These are phyloP conservation scores for Excalfactoria chinensis DNA, from an alignment of 2,113 vertebrate species.

Conservation along the genomic window DNA sequence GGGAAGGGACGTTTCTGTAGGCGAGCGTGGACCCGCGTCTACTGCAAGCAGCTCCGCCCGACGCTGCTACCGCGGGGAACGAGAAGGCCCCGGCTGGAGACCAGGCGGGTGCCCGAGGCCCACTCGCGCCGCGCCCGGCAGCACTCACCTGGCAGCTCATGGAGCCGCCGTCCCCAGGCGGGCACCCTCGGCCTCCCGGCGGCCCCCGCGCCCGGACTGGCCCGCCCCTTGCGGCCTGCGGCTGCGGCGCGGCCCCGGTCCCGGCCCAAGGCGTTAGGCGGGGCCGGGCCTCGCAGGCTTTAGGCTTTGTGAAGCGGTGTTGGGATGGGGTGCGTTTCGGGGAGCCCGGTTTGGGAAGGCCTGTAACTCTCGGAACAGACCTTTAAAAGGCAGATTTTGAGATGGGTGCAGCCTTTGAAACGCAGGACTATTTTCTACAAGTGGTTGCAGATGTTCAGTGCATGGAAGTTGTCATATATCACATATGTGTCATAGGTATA, in stretches of 20 bases:
- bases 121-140: accelerated
- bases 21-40: accelerated
- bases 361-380: neutral
- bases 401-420: accelerated
- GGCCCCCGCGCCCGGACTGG: neutral
- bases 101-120: neutral
- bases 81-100: neutral
- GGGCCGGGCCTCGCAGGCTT: accelerated
- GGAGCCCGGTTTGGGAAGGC: accelerated
- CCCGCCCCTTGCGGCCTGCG: slow-evolving; percentile 1
- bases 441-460: accelerated
- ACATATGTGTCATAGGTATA: accelerated
- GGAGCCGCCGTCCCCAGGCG: neutral
- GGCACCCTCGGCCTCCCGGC: too few species aligned
- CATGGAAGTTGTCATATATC: accelerated
- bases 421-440: accelerated
- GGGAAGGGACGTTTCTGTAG: too few species aligned
- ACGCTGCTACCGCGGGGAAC: neutral
- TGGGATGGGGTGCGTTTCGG: accelerated
- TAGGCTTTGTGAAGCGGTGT: neutral
- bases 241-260: accelerated
- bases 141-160: slow-evolving; percentile 62
- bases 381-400: accelerated
- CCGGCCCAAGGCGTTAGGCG: accelerated
- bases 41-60: neutral